Conservation (phyloP, 2,888 invertebrate species). For the Lasioglossum leucozonium region DNA sequence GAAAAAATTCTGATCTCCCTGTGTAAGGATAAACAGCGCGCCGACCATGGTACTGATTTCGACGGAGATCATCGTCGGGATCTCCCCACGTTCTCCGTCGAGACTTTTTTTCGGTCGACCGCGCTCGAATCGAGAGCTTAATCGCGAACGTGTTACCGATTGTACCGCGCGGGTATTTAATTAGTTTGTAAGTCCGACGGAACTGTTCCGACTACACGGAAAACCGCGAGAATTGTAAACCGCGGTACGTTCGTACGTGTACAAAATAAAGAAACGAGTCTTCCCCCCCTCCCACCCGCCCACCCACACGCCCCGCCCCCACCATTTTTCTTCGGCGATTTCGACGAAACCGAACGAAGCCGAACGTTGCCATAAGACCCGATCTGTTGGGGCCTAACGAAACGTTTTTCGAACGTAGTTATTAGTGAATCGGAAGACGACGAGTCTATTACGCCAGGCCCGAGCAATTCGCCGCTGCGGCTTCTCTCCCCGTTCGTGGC, state of each 20-base stretch:
- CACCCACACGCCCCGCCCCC: too few species aligned
- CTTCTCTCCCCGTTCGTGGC: too few species aligned
- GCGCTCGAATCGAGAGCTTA: neutral
- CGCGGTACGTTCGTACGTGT: neutral
- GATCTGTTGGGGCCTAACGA: neutral
- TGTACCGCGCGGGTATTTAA: neutral
- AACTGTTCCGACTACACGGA: neutral
- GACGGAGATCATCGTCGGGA: neutral
- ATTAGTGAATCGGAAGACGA: neutral
- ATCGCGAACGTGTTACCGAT: neutral
- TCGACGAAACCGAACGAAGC: neutral
- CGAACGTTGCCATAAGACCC: neutral
- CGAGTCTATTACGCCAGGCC: neutral
- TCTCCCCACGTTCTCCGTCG: neutral
- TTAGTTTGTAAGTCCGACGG: neutral
- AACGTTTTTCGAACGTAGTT: neutral
- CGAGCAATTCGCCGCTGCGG: too few species aligned
- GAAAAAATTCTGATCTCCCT: neutral
- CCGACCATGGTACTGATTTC: neutral
- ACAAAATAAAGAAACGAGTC: slow-evolving; percentile 14
- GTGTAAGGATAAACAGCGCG: neutral
- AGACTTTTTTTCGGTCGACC: neutral
- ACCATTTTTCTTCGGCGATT: neutral
- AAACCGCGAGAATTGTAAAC: neutral
- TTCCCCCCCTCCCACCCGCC: too few species aligned